phyloP scores from a whole-genome alignment of 1,140 invertebrate genomes.

The Berghia stephanieae region DNA sequence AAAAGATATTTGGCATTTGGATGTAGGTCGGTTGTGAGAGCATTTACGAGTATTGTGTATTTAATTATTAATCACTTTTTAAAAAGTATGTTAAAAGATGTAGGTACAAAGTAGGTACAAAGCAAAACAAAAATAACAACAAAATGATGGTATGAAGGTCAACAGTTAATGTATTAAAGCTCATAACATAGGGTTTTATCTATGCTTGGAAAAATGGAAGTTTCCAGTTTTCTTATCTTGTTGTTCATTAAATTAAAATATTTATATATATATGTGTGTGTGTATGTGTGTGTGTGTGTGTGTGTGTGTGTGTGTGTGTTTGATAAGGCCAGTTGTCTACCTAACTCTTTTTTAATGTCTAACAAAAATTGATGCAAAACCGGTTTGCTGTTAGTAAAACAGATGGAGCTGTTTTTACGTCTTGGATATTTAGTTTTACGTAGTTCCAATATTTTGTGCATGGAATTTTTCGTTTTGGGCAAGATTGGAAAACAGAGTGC shows the following conservation, averaged over 20 bases:
- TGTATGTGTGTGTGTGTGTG: slow-evolving; percentile 6
- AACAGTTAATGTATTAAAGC: too few relatives aligned
- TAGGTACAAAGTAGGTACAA: too few relatives aligned
- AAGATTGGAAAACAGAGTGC: neutral
- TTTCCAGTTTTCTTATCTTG: neutral
- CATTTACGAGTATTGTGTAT: too few relatives aligned
- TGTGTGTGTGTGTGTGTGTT: slow-evolving; percentile 6
- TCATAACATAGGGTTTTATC: too few relatives aligned
- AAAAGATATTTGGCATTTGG: too few relatives aligned
- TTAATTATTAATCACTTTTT: too few relatives aligned
- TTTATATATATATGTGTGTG: slow-evolving; percentile 3
- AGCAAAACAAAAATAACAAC: too few relatives aligned
- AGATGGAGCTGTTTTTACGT: neutral
- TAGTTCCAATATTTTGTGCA: neutral
- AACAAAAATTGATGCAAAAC: neutral
- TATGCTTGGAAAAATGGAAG: neutral
- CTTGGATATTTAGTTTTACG: neutral
- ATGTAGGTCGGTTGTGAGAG: too few relatives aligned
- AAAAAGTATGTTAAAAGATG: too few relatives aligned
- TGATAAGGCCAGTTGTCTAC: neutral
- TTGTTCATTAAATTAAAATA: neutral
- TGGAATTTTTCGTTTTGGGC: neutral
- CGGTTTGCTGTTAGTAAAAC: neutral
- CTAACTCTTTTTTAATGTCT: neutral
- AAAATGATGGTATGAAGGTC: too few relatives aligned